A percentile compares a stretch with the other conserved stretches of the same genome.
These are phyloP conservation scores for Neodon shergylaensis DNA, from an alignment of 2,113 vertebrate species.

Conservation along the genomic window DNA sequence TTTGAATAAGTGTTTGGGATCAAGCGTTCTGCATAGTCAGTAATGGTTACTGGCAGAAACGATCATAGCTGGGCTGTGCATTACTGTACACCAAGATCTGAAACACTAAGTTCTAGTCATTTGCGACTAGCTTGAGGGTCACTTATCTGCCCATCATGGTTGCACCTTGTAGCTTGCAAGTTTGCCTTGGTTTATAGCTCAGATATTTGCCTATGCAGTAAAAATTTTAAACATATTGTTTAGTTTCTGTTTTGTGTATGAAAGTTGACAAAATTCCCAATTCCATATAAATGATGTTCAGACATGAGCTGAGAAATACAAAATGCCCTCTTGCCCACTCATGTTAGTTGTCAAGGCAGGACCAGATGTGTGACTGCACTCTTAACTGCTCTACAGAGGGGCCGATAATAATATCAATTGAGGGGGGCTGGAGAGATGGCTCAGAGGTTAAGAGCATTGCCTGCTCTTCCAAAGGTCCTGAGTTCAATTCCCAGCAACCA, in stretches of 20 bases:
- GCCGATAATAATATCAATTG: neutral
- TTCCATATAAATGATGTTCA: neutral
- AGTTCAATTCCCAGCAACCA: too few species aligned
- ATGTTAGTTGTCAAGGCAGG: neutral
- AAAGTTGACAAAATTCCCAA: neutral
- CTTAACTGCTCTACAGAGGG: neutral
- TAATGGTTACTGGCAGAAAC: neutral
- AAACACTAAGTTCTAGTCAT: neutral
- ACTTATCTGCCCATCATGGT: neutral
- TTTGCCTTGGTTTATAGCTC: constrained; percentile 10
- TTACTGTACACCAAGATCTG: neutral
- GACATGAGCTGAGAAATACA: neutral
- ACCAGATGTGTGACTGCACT: neutral
- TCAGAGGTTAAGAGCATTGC: too few species aligned
- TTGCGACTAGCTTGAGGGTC: neutral
- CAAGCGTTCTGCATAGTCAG: neutral
- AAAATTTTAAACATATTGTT: neutral
- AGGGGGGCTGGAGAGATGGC: too few species aligned
- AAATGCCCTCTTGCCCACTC: neutral
- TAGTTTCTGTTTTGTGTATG: constrained; percentile 12
- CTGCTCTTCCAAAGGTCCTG: too few species aligned
- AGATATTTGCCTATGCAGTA: neutral
- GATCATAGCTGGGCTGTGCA: neutral
- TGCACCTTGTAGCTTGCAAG: neutral
- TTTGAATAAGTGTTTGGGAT: neutral